Evolutionary conservation across 2,113 vertebrate genomes (phyloP).

Genomic region (Onychorhynchus coronatus): DNA sequence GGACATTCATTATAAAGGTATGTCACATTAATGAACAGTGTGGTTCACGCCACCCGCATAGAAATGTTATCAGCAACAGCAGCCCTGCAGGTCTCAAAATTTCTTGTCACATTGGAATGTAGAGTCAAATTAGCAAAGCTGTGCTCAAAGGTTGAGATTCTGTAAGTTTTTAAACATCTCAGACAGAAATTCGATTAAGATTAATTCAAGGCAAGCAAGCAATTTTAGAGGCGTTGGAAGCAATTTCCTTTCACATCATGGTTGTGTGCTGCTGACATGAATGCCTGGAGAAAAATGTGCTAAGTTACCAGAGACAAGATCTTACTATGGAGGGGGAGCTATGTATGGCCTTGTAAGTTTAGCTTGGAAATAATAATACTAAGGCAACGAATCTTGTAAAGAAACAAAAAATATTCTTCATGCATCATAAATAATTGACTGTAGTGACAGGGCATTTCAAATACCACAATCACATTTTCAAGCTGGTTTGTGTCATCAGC

Average conservation of each 20-base stretch:
- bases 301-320: conserved; percentile 14
- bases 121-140: conserved; percentile 69
- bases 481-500: conserved; percentile 47
- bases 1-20: conserved; percentile 36
- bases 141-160: conserved; percentile 68
- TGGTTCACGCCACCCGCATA: not conserved
- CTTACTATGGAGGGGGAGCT: not conserved
- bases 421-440: conserved; percentile 31
- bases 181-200: conserved; percentile 79
- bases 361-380: not conserved
- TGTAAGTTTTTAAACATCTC: conserved; percentile 72
- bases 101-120: conserved; percentile 42
- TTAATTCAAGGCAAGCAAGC: conserved; percentile 76
- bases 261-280: conserved; percentile 48
- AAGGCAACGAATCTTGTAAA: not conserved
- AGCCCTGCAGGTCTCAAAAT: conserved; percentile 53
- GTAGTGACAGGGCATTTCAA: conserved; percentile 47
- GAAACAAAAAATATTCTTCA: conserved; percentile 11
- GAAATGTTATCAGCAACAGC: conserved; percentile 55
- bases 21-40: conserved; percentile 20
- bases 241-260: conserved; percentile 72
- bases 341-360: not conserved
- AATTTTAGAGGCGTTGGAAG: conserved; percentile 71
- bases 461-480: conserved; percentile 69
- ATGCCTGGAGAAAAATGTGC: conserved; percentile 32